Base-by-base conservation (phyloP, 2,113 vertebrate species). In the Illadopsis cleaveri region DNA sequence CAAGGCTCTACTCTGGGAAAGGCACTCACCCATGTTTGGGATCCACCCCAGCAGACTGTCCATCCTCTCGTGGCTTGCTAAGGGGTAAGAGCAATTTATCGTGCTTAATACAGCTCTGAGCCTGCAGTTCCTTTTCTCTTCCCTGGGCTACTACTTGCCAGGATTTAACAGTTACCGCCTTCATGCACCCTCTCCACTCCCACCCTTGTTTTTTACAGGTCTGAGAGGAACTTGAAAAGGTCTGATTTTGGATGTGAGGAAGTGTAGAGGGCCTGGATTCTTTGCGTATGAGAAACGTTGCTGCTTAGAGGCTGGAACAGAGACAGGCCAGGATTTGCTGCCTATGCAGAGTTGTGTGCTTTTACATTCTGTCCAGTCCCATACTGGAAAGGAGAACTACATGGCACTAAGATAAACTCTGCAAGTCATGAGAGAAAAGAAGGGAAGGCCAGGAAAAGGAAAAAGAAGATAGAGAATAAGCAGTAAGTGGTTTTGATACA, bases 261-360 rank as follows among this genome's bases (percentile, higher is more conserved):
- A 31, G 24, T 0, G 3, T 5, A 38, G 24, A 68, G 50, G 65
- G 40, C 21, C 33, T 54, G 78, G 72, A 51, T 38, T 66, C 30
- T 85, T 20, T 38, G 33, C 0, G 0, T 24, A 6, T 24, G 0
- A 1, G 81, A 82, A 66, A n/a, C 6, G 5, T 35, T 72, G 57
- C 40, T 75, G 56, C 18, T 61, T 31, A 28, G 19, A 35, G 37
- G 21, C 1, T 60, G 76, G 47, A 86, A 45, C 17, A 66, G 60
- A 68, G 71, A 53, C 48, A 70, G 69, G 44, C 7, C 38, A 72
- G 78, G 53, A 30, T 88, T 56, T 91, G 75, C 75, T 61, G 45
- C 1, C 1, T 24, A 33, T 3, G 12, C 38, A 58, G 30, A 50
- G 44, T 11, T 31, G 28, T 35, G 48, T 51, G 82, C 56, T 60